Percentiles rank a stretch among this genome's conserved stretches.
phyloP scores from a whole-genome alignment of 2,888 invertebrate genomes.

The Pterostichus niger region DNA sequence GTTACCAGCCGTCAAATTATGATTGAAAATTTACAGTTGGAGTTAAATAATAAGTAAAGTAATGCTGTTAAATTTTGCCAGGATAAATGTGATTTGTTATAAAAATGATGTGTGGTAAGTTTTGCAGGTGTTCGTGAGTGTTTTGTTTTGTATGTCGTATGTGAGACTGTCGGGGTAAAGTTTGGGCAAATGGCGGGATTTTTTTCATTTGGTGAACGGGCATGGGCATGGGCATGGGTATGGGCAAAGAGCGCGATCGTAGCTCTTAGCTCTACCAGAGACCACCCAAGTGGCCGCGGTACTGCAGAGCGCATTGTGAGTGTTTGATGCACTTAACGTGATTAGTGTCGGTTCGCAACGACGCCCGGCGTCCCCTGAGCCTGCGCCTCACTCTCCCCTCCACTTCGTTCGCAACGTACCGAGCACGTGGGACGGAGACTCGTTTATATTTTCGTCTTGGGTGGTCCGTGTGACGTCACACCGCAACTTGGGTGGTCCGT shows the following conservation, averaged over 20 bases:
- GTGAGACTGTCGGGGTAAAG: not conserved
- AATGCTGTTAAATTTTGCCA: no score
- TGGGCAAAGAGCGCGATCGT: not conserved
- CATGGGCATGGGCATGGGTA: not conserved
- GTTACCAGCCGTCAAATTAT: no score
- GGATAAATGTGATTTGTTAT: no score
- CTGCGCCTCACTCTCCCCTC: no score
- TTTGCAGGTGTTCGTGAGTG: no score
- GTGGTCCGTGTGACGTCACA: slow-evolving; percentile 73
- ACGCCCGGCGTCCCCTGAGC: slow-evolving; percentile 74
- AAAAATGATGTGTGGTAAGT: no score
- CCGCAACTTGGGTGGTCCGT: slow-evolving; percentile 78
- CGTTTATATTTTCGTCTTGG: slow-evolving; percentile 72
- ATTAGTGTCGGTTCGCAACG: slow-evolving; percentile 75
- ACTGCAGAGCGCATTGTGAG: slow-evolving; percentile 40
- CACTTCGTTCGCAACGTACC: slow-evolving; percentile 73
- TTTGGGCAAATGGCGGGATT: slow-evolving; percentile 27
- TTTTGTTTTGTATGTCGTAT: no score
- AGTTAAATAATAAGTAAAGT: no score
- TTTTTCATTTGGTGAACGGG: slow-evolving; percentile 3
- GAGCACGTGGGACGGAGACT: slow-evolving; percentile 73
- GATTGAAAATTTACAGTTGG: no score
- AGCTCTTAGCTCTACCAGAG: not conserved
- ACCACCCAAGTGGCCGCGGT: slow-evolving; percentile 50
- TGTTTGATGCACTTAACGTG: slow-evolving; percentile 58